Percentiles rank a stretch among this genome's conserved stretches.
Conservation (phyloP, 1,140 invertebrate genomes). For the Cephus cinctus region DNA sequence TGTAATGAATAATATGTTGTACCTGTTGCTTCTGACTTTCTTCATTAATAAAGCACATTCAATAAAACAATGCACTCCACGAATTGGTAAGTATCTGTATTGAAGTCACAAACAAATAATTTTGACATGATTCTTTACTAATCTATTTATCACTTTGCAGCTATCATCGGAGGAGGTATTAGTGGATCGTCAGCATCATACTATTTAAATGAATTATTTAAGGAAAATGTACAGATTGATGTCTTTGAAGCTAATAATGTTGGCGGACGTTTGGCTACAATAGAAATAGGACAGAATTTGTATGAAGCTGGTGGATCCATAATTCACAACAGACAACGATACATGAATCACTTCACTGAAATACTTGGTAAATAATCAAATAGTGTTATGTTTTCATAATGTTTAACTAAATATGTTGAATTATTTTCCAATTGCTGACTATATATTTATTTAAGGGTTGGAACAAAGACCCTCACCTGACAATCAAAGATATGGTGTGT, state of each 20-base stretch:
- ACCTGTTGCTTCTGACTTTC: no score
- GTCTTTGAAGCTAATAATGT: conserved; percentile 60
- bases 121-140: no score
- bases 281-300: conserved; percentile 51
- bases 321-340: conserved; percentile 63
- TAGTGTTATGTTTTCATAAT: conserved; percentile 1
- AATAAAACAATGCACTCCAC: no score
- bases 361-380: conserved; percentile 51
- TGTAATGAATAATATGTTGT: no score
- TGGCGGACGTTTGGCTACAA: conserved; percentile 61
- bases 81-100: no score
- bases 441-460: conserved; percentile 36
- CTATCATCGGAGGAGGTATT: conserved; percentile 66
- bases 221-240: conserved; percentile 51
- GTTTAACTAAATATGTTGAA: conserved; percentile 4
- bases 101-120: no score
- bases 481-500: conserved; percentile 49
- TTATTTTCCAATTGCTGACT: background rate
- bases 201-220: conserved; percentile 60
- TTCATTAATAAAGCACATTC: no score
- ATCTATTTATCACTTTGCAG: conserved; percentile 39
- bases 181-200: conserved; percentile 63
- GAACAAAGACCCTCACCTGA: conserved; percentile 23
- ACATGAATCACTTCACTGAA: conserved; percentile 61
- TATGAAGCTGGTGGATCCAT: conserved; percentile 65